Evolutionary conservation across 1,140 invertebrate genomes (phyloP).

Genomic region (Anastatus disparis): DNA sequence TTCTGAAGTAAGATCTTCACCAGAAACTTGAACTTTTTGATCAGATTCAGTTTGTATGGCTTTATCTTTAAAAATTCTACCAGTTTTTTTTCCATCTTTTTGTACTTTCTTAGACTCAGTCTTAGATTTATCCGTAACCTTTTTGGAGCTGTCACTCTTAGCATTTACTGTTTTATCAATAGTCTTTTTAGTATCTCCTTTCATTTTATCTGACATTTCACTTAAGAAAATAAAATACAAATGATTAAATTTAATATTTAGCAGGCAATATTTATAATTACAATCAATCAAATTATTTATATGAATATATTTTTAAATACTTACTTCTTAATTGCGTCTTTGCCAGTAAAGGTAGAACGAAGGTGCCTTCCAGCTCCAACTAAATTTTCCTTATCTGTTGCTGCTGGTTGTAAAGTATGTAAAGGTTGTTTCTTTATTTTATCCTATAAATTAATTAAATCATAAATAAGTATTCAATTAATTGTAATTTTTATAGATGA

Average conservation of each 20-base stretch:
- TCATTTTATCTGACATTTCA: slow-evolving; percentile 46
- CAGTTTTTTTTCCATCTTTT: slow-evolving; percentile 49
- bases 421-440: slow-evolving; percentile 70
- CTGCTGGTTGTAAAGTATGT: slow-evolving; percentile 72
- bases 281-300: background rate
- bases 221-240: slow-evolving; percentile 48
- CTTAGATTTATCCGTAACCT: slow-evolving; percentile 24
- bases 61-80: slow-evolving; percentile 64
- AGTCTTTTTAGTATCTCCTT: slow-evolving; percentile 40
- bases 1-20: slow-evolving; percentile 73
- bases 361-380: slow-evolving; percentile 66
- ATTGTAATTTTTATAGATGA: too few relatives aligned
- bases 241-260: background rate
- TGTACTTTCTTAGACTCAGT: slow-evolving; percentile 42
- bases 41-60: slow-evolving; percentile 66
- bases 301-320: slow-evolving; percentile 35
- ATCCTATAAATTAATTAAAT: too few relatives aligned
- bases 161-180: slow-evolving; percentile 9
- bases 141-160: slow-evolving; percentile 14
- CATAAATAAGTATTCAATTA: too few relatives aligned
- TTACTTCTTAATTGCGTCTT: slow-evolving; percentile 55
- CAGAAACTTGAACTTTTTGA: slow-evolving; percentile 66
- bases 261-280: slow-evolving; percentile 5
- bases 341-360: slow-evolving; percentile 46
- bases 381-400: slow-evolving; percentile 74